Conservation (phyloP, 2,888 invertebrate species). For the Protodeltote pygarga region DNA sequence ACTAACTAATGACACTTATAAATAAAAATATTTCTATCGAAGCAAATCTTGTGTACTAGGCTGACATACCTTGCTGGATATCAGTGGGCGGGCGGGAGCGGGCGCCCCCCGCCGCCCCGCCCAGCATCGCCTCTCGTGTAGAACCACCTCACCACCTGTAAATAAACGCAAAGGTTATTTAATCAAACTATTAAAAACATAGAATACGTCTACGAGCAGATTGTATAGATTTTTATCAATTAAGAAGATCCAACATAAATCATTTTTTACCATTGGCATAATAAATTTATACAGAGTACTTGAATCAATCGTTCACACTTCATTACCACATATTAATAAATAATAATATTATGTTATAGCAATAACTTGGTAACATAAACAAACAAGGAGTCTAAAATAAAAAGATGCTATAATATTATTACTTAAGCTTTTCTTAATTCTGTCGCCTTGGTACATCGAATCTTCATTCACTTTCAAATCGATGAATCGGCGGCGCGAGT, state of each 20-base stretch:
- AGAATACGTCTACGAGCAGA: too few species aligned
- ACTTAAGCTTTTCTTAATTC: slow-evolving; percentile 49
- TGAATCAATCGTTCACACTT: slow-evolving; percentile 17
- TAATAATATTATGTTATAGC: slow-evolving; percentile 11
- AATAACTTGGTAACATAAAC: slow-evolving; percentile 30
- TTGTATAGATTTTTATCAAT: too few species aligned
- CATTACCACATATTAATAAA: slow-evolving; percentile 17
- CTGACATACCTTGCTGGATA: slow-evolving; percentile 78
- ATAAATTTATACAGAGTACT: neutral
- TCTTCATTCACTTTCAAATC: slow-evolving; percentile 75
- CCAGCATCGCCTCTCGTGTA: slow-evolving; percentile 81
- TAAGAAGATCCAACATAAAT: too few species aligned
- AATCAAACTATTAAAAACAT: neutral
- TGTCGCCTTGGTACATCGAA: slow-evolving; percentile 65
- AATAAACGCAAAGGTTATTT: slow-evolving; percentile 33
- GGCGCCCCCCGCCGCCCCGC: slow-evolving; percentile 87
- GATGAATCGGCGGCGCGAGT: slow-evolving; percentile 4
- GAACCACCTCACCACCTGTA: slow-evolving; percentile 81
- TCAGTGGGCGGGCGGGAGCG: slow-evolving; percentile 87
- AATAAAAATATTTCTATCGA: slow-evolving; percentile 34
- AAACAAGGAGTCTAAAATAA: slow-evolving; percentile 18
- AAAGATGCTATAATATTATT: slow-evolving; percentile 11
- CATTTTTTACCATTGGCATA: neutral
- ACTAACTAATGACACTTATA: too few species aligned
- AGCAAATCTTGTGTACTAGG: slow-evolving; percentile 62